A percentile compares a stretch with the other conserved stretches of the same genome.
Evolutionary conservation across 2,113 vertebrate species (phyloP).

Genomic region (Ophiodon elongatus): DNA sequence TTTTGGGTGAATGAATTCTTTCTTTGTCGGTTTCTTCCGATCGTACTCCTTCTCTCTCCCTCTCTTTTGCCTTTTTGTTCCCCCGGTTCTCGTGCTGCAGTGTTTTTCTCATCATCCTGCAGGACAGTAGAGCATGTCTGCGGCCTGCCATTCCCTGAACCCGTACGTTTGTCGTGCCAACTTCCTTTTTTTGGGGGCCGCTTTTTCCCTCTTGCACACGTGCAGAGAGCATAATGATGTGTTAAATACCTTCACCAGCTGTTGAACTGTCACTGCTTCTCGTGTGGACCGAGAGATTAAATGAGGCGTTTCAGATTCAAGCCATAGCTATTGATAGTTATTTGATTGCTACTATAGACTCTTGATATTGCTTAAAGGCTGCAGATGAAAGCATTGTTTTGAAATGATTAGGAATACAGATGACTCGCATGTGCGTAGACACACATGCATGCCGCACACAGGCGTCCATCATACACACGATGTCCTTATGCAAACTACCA

Average conservation of each 20-base stretch:
- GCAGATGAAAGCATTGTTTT: constrained; percentile 32
- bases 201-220: constrained; percentile 6
- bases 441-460: constrained; percentile 28
- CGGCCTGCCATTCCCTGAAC: constrained; percentile 33
- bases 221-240: constrained; percentile 59
- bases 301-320: constrained; percentile 17
- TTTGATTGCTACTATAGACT: constrained; percentile 36
- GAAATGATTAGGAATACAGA: constrained; percentile 26
- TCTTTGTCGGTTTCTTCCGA: background rate
- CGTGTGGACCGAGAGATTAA: constrained; percentile 22
- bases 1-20: background rate
- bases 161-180: constrained; percentile 18
- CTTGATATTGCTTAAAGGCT: constrained; percentile 18
- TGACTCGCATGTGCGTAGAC: constrained; percentile 16
- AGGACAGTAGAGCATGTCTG: constrained; percentile 42
- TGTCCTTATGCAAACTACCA: constrained; percentile 55
- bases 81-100: background rate
- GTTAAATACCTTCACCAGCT: constrained; percentile 74
- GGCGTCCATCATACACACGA: constrained; percentile 7
- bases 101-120: constrained; percentile 59
- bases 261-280: constrained; percentile 49
- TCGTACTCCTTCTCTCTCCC: background rate
- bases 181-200: constrained; percentile 9
- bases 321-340: background rate
- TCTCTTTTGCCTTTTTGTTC: background rate